phyloP scores from a whole-genome alignment of 2,888 invertebrate species.

The Ennomos erosarius region DNA sequence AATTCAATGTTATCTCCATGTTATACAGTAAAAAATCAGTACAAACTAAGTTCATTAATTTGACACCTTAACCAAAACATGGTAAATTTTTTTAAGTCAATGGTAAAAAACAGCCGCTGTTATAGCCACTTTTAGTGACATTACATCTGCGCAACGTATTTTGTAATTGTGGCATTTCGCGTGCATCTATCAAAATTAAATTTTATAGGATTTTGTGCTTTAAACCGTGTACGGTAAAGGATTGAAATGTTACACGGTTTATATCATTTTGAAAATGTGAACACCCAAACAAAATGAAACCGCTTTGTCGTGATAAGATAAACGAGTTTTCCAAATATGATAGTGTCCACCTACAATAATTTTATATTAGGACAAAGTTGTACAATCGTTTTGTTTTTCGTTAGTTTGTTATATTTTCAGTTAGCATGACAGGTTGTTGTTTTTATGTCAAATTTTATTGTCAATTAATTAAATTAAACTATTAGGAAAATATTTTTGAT shows the following conservation, averaged over 20 bases:
- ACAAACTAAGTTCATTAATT: no score
- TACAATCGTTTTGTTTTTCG: slow-evolving; percentile 13
- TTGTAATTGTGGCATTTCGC: slow-evolving; percentile 65
- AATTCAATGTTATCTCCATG: no score
- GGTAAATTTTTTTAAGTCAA: no score
- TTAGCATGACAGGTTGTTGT: slow-evolving; percentile 36
- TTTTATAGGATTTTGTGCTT: slow-evolving; percentile 71
- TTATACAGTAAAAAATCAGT: no score
- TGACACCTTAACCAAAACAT: no score
- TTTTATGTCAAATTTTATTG: slow-evolving; percentile 48
- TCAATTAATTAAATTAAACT: slow-evolving; percentile 34
- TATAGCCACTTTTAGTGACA: slow-evolving; percentile 41
- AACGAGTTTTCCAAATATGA: no score
- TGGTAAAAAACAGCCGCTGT: no score
- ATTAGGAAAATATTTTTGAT: slow-evolving; percentile 12
- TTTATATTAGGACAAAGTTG: background rate
- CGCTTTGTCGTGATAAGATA: slow-evolving; percentile 7
- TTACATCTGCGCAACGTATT: slow-evolving; percentile 47
- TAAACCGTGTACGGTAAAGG: slow-evolving; percentile 56
- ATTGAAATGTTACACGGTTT: slow-evolving; percentile 56
- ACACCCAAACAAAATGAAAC: background rate
- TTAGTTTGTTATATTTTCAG: background rate
- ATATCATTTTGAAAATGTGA: slow-evolving; percentile 42
- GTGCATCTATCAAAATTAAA: slow-evolving; percentile 76
- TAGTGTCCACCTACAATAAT: no score